Conservation (phyloP, 2,797 vertebrate species). For the Peromyscus attwateri region DNA sequence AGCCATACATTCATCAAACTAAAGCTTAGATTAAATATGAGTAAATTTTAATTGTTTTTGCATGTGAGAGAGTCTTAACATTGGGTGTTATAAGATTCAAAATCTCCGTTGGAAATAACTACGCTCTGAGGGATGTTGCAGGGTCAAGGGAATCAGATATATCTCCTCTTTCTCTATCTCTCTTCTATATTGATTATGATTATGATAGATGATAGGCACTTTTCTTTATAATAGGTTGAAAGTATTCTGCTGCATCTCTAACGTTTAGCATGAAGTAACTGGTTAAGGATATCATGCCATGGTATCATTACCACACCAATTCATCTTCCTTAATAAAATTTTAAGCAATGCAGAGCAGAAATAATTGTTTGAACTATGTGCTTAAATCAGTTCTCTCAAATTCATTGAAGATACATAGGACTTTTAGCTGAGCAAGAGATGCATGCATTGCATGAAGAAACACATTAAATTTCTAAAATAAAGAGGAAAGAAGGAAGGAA, state of each 20-base stretch:
- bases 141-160: not conserved
- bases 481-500: accelerated
- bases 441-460: too few relatives aligned
- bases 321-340: not conserved
- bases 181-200: not conserved
- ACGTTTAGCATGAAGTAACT: not conserved
- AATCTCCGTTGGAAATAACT: not conserved
- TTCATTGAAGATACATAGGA: not conserved
- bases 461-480: not conserved
- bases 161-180: not conserved
- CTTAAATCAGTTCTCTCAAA: not conserved
- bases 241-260: not conserved
- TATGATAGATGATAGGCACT: not conserved
- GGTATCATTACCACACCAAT: not conserved
- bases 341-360: not conserved
- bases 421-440: not conserved
- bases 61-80: not conserved
- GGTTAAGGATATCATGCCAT: not conserved
- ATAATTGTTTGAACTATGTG: not conserved
- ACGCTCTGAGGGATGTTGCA: not conserved
- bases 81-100: not conserved
- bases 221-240: not conserved
- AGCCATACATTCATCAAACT: not conserved
- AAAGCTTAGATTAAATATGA: not conserved
- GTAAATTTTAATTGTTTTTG: not conserved